Evolutionary conservation across 2,888 invertebrate species (phyloP).

Genomic region (Spialia ferax): DNA sequence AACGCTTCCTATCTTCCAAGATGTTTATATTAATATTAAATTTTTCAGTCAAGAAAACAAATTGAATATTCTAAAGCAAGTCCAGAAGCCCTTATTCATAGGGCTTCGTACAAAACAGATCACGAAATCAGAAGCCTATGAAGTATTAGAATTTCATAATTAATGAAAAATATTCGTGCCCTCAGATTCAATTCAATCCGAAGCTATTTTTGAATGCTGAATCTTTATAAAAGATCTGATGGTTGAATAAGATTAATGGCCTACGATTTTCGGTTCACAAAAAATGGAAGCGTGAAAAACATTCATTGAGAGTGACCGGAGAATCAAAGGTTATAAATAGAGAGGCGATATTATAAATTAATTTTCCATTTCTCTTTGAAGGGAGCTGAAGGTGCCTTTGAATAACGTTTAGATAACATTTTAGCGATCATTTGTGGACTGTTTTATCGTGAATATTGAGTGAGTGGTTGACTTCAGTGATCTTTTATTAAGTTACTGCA

Average conservation of each 20-base stretch:
- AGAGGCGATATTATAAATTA: background rate
- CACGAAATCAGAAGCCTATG: conserved; percentile 32
- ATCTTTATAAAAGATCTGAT: conserved; percentile 69
- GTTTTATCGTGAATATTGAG: background rate
- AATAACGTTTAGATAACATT: background rate
- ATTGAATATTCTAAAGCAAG: conserved; percentile 20
- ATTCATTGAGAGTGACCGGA: conserved; percentile 43
- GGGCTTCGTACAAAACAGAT: conserved; percentile 24
- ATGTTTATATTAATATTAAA: conserved; percentile 1
- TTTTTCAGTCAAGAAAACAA: conserved; percentile 5
- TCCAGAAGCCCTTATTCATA: conserved; percentile 15
- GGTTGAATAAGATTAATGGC: conserved; percentile 57
- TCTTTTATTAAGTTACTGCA: too few relatives aligned
- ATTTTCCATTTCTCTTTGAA: conserved; percentile 2
- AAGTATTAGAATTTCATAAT: conserved; percentile 50
- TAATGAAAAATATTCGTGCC: conserved; percentile 63
- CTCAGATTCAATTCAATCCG: conserved; percentile 67
- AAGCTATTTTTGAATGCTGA: conserved; percentile 67
- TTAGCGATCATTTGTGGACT: background rate
- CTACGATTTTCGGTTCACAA: conserved; percentile 54
- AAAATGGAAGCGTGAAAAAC: conserved; percentile 47
- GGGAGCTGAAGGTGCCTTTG: conserved; percentile 6
- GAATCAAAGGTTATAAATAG: conserved; percentile 11
- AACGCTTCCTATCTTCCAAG: background rate
- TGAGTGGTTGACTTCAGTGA: background rate